These are phyloP conservation scores for Synergus japonicus DNA, from an alignment of 2,888 invertebrate species.

Conservation along the genomic window DNA sequence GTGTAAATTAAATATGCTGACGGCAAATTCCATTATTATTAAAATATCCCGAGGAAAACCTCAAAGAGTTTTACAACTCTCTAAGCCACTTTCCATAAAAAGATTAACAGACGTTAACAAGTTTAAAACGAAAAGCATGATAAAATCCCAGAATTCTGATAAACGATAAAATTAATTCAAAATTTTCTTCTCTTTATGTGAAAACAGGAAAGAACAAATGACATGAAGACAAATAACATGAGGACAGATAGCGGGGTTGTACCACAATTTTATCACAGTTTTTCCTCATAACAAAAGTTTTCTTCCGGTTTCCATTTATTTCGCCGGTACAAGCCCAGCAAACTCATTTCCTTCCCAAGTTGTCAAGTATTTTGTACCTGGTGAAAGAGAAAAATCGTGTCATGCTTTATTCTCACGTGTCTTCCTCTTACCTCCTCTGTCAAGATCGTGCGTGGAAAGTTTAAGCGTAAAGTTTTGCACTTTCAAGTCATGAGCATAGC, in stretches of 20 bases:
- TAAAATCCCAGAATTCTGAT: not conserved
- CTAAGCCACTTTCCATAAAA: not conserved
- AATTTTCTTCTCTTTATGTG: not conserved
- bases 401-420: conserved; percentile 38
- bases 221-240: not conserved
- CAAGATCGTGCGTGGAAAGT: conserved; percentile 47
- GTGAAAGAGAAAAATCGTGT: conserved; percentile 34
- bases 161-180: not conserved
- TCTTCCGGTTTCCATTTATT: conserved; percentile 31
- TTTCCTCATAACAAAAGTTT: conserved; percentile 34
- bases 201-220: not conserved
- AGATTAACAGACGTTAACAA: not conserved
- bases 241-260: not conserved
- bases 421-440: conserved; percentile 27
- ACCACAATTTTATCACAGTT: conserved; percentile 15
- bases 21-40: not conserved
- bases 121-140: not conserved
- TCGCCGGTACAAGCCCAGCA: not conserved
- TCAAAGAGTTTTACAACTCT: not conserved
- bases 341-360: conserved; percentile 17
- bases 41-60: not conserved
- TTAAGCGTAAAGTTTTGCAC: conserved; percentile 51
- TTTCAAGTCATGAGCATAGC: conserved; percentile 8
- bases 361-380: conserved; percentile 36
- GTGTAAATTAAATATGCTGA: not conserved